A percentile compares a stretch with the other conserved stretches of the same genome.
Conservation (phyloP, 1,140 invertebrate species). For the Eciton burchellii region DNA sequence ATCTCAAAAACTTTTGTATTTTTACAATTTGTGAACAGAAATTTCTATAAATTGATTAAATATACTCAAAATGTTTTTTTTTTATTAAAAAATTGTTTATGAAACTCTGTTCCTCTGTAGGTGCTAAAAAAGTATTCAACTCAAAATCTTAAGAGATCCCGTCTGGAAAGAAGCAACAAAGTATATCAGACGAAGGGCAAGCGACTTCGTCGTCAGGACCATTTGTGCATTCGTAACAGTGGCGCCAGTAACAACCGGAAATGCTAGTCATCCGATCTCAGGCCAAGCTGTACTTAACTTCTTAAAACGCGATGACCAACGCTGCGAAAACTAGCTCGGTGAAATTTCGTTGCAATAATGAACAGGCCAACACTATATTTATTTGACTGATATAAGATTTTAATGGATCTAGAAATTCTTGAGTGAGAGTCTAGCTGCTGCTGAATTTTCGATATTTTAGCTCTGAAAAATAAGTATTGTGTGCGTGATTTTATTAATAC, state of each 20-base stretch:
- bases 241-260: conserved; percentile 91
- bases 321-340: not conserved
- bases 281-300: conserved; percentile 78
- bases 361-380: conserved; percentile 5
- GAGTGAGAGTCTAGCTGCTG: too few species aligned
- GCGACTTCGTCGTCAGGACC: conserved; percentile 88
- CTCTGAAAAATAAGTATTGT: too few species aligned
- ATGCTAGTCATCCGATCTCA: conserved; percentile 86
- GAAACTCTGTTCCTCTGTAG: conserved; percentile 72
- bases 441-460: not conserved
- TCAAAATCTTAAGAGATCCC: conserved; percentile 86
- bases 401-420: too few species aligned
- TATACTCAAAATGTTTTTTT: not conserved
- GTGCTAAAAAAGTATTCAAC: conserved; percentile 85
- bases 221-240: conserved; percentile 89
- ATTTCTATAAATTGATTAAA: not conserved
- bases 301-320: conserved; percentile 49
- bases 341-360: conserved; percentile 37
- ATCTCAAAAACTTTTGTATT: too few species aligned
- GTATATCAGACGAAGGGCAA: conserved; percentile 86
- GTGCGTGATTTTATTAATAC: too few species aligned
- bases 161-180: conserved; percentile 89
- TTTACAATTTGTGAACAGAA: not conserved
- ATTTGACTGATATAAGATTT: not conserved
- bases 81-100: not conserved